Conservation (phyloP, 2,113 vertebrate species). For the Dicaeum eximium region DNA sequence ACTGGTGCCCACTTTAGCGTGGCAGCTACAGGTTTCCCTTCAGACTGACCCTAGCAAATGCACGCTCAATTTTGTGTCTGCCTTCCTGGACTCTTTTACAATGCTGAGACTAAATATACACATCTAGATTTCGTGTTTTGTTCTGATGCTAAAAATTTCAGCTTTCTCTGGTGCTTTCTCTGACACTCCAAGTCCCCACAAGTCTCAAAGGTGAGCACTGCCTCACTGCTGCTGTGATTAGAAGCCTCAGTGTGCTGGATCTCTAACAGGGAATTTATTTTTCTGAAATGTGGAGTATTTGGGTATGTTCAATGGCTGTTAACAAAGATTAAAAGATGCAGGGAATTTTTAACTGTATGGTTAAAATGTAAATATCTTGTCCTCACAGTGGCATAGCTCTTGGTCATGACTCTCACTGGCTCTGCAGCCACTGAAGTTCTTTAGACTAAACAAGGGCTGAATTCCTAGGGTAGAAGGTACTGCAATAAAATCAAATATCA, state of each 20-base stretch:
- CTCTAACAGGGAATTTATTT: neutral
- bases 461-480: neutral
- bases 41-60: neutral
- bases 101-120: neutral
- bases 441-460: slow-evolving; percentile 42
- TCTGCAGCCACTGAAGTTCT: neutral
- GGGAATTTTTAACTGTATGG: neutral
- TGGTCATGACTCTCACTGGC: neutral
- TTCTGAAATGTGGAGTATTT: neutral
- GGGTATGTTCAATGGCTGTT: neutral
- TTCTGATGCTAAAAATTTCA: neutral
- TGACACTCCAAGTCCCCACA: neutral
- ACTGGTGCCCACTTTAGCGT: neutral
- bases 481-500: slow-evolving; percentile 30
- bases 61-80: fast-evolving
- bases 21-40: neutral
- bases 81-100: neutral
- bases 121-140: neutral
- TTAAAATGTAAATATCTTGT: neutral
- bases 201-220: neutral
- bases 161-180: neutral
- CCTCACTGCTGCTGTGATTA: fast-evolving
- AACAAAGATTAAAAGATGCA: neutral
- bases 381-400: neutral
- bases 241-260: neutral